Evolutionary conservation across 2,888 invertebrate genomes (phyloP).

Genomic region (Cataglyphis altisquamis): DNA sequence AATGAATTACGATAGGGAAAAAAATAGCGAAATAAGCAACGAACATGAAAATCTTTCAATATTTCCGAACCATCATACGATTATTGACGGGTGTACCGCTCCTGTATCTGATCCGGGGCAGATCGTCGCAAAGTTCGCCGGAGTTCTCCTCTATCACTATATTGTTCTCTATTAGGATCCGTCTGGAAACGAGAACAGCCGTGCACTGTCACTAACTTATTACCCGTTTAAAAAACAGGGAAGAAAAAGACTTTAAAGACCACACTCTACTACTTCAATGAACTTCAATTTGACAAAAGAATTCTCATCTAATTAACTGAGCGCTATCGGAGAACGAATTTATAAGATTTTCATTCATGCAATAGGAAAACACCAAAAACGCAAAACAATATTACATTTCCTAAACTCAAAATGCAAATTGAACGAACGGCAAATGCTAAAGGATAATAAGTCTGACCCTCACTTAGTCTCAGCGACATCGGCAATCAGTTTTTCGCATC

Average conservation of each 20-base stretch:
- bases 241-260: not conserved
- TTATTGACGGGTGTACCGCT: conserved; percentile 81
- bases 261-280: not conserved
- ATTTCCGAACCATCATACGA: conserved; percentile 84
- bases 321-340: not conserved
- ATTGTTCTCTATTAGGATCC: conserved; percentile 82
- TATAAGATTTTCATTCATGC: conserved; percentile 3
- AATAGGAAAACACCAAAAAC: not conserved
- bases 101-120: conserved; percentile 81
- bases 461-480: conserved; percentile 84
- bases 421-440: not conserved
- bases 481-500: conserved; percentile 80
- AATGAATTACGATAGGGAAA: not conserved
- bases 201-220: not conserved
- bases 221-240: not conserved
- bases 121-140: conserved; percentile 81
- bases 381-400: not conserved
- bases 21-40: conserved; percentile 11
- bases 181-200: conserved; percentile 72
- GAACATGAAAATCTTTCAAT: conserved; percentile 55
- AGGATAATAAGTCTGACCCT: conserved; percentile 62
- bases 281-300: not conserved
- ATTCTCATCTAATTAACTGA: not conserved
- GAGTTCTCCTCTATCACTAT: conserved; percentile 82
- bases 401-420: not conserved